Percentiles rank a stretch among this genome's conserved stretches.
Conservation (phyloP, 2,888 invertebrate genomes). For the Neuroscelio doddi region DNA sequence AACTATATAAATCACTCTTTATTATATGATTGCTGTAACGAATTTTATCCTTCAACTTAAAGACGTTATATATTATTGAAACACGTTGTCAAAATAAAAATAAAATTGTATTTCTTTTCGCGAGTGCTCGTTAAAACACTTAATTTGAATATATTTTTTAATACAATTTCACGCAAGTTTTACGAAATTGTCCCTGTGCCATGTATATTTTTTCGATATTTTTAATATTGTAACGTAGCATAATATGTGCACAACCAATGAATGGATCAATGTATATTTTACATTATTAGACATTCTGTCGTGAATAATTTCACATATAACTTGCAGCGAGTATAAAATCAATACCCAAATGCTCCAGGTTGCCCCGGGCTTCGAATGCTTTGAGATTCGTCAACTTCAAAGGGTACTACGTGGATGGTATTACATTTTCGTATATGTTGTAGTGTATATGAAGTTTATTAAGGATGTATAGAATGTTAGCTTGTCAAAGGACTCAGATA, state of each 20-base stretch:
- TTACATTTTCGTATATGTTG: slow-evolving; percentile 45
- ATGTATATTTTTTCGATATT: no score
- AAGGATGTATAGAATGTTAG: slow-evolving; percentile 40
- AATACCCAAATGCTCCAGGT: slow-evolving; percentile 47
- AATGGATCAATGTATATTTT: slow-evolving; percentile 35
- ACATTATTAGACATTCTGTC: slow-evolving; percentile 44
- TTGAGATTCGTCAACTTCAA: slow-evolving; percentile 48
- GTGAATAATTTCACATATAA: slow-evolving; percentile 48
- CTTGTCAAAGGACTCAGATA: slow-evolving; percentile 39
- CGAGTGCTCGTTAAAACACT: no score
- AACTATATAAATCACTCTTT: no score
- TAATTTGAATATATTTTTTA: no score
- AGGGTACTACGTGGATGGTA: slow-evolving; percentile 39
- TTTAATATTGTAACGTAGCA: no score
- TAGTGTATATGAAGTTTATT: slow-evolving; percentile 46
- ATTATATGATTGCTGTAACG: no score
- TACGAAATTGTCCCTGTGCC: no score
- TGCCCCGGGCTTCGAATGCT: slow-evolving; percentile 47
- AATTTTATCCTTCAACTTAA: no score
- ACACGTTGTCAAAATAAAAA: no score
- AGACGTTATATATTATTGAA: no score
- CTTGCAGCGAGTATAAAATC: slow-evolving; percentile 46
- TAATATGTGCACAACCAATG: slow-evolving; percentile 8
- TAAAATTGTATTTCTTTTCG: no score
- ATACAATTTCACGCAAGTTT: no score